Conservation (phyloP, 2,888 invertebrate species). For the Morpho achilles region DNA sequence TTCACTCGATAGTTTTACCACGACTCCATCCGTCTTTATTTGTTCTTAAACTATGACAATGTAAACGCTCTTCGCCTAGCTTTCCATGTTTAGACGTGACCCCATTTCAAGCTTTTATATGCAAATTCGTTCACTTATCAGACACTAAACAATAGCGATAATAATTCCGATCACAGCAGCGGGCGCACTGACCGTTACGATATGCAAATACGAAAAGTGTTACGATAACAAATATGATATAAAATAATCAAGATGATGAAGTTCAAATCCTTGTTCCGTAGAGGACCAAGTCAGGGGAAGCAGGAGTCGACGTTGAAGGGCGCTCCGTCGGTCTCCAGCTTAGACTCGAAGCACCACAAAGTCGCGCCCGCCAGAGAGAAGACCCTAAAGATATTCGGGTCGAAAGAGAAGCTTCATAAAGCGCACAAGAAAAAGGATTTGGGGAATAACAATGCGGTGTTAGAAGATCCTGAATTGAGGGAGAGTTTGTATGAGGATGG, state of each 20-base stretch:
- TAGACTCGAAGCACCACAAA: constrained; percentile 81
- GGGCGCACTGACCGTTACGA: constrained; percentile 34
- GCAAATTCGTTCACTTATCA: constrained; percentile 15
- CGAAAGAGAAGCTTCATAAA: constrained; percentile 75
- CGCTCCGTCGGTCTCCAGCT: constrained; percentile 82
- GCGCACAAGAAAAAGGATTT: constrained; percentile 68
- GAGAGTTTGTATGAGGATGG: constrained; percentile 63
- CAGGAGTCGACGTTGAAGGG: constrained; percentile 77
- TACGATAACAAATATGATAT: constrained; percentile 58
- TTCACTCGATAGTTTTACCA: no score
- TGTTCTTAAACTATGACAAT: background rate
- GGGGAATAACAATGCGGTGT: constrained; percentile 70
- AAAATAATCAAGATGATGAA: constrained; percentile 87
- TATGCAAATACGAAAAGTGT: constrained; percentile 57
- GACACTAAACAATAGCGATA: constrained; percentile 27
- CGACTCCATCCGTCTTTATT: no score
- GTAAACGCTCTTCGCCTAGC: background rate
- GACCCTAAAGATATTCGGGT: constrained; percentile 71
- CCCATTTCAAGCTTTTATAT: constrained; percentile 22
- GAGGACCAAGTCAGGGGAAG: constrained; percentile 84
- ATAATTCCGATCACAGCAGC: constrained; percentile 34
- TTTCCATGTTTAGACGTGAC: constrained; percentile 16
- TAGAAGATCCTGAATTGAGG: constrained; percentile 69
- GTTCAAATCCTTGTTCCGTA: constrained; percentile 94
- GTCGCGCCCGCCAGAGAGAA: constrained; percentile 71